Conservation (phyloP, 1,140 invertebrate genomes). For the Oedothorax gibbosus region DNA sequence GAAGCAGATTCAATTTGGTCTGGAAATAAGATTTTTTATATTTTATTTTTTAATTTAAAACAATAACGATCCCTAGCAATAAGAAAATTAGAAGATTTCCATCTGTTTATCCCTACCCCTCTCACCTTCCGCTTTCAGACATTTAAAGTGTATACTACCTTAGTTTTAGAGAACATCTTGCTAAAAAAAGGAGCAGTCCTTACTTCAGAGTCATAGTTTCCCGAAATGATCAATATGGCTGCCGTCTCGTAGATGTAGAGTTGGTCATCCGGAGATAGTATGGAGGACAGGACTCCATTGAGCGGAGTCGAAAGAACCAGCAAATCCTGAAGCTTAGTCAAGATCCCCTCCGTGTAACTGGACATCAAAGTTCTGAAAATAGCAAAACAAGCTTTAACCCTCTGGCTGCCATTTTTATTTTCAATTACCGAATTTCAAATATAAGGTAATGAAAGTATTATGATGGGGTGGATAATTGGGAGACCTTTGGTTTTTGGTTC, state of each 20-base stretch:
- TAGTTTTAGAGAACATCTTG: no score
- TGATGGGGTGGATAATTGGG: no score
- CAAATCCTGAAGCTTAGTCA: constrained; percentile 71
- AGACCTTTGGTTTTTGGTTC: no score
- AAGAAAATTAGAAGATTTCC: no score
- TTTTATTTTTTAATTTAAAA: no score
- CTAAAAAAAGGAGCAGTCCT: neutral
- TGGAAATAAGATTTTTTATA: constrained; percentile 55
- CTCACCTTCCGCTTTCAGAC: no score
- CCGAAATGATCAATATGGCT: constrained; percentile 72
- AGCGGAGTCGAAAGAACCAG: constrained; percentile 70
- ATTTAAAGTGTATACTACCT: no score
- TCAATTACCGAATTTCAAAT: no score
- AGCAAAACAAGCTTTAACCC: neutral
- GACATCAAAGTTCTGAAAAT: constrained; percentile 69
- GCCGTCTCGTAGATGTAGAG: constrained; percentile 75
- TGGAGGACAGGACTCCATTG: constrained; percentile 66
- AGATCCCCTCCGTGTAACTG: constrained; percentile 71
- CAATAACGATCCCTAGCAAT: no score
- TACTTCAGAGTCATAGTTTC: constrained; percentile 69
- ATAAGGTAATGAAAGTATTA: no score
- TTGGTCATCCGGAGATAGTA: constrained; percentile 72
- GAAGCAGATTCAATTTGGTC: constrained; percentile 70
- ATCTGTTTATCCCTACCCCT: no score
- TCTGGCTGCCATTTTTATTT: neutral